A percentile compares a stretch with the other conserved stretches of the same genome.
Evolutionary conservation across 2,113 vertebrate species (phyloP).

Genomic region (Acanthochromis polyacanthus): DNA sequence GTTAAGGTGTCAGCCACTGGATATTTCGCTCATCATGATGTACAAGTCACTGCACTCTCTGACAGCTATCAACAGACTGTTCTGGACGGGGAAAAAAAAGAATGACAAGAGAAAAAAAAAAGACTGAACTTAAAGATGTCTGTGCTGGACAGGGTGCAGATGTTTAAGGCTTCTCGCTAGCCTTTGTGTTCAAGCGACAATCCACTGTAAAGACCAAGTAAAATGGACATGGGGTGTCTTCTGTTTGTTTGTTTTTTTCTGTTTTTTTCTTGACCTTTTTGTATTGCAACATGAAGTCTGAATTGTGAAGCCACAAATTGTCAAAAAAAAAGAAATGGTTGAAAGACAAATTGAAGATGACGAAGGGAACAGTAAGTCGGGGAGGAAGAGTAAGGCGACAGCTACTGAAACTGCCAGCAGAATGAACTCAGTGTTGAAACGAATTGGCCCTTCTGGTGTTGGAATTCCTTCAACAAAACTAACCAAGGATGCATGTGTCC

Average conservation of each 20-base stretch:
- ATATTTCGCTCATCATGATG: conserved; percentile 77
- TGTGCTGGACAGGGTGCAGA: conserved; percentile 82
- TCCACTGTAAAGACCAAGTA: conserved; percentile 86
- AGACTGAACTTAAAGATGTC: conserved; percentile 69
- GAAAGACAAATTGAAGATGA: conserved; percentile 50
- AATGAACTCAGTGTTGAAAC: conserved; percentile 59
- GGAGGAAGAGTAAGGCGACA: conserved; percentile 63
- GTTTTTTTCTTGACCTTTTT: conserved; percentile 71
- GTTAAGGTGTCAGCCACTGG: conserved; percentile 78
- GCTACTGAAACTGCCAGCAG: conserved; percentile 86
- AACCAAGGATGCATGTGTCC: conserved; percentile 55
- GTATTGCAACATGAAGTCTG: conserved; percentile 76
- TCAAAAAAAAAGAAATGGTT: conserved; percentile 47
- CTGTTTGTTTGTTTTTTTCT: conserved; percentile 19
- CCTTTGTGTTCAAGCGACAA: conserved; percentile 87
- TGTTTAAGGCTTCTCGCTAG: conserved; percentile 73
- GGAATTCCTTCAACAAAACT: conserved; percentile 29
- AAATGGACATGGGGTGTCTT: conserved; percentile 78
- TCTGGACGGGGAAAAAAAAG: conserved; percentile 55
- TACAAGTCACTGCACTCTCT: conserved; percentile 75
- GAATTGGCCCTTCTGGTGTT: conserved; percentile 46
- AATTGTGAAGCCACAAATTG: conserved; percentile 66
- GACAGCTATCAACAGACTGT: conserved; percentile 74
- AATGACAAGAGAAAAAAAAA: conserved; percentile 45
- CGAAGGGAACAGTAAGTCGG: conserved; percentile 13